Conservation (phyloP, 2,797 vertebrate species). For the Ceyx erithaca region DNA sequence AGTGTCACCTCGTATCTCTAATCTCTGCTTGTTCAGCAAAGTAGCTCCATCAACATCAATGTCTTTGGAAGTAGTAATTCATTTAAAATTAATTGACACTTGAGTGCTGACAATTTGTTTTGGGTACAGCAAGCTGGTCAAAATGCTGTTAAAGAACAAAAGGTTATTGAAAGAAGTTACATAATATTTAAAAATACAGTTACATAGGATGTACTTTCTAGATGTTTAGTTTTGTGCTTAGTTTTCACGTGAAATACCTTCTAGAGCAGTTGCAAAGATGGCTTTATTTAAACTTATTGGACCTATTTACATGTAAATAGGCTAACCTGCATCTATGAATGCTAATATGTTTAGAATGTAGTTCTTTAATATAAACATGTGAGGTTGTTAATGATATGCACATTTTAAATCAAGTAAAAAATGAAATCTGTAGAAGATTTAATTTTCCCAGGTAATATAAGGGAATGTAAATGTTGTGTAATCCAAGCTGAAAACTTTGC, state of each 20-base stretch:
- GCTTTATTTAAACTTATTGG: not conserved
- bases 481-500: not conserved
- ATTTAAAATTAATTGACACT: fast-evolving
- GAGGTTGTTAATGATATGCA: not conserved
- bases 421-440: not conserved
- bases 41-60: not conserved
- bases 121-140: not conserved
- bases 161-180: not conserved
- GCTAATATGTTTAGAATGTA: not conserved
- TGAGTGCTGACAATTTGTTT: not conserved
- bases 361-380: not conserved
- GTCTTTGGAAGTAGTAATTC: not conserved
- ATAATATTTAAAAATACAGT: not conserved
- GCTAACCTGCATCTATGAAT: not conserved
- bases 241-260: not conserved
- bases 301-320: not conserved
- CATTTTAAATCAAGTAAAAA: not conserved
- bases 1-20: fast-evolving
- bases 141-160: not conserved
- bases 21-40: not conserved
- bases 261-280: not conserved
- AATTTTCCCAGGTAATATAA: not conserved
- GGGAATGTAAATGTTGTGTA: not conserved
- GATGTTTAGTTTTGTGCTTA: not conserved
- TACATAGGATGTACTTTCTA: not conserved